Evolutionary conservation across 64 coral and sea anemone genomes (phyloP), one percentile per base, ranked within the genome.

Genomic region (Cladopsammia gracilis): DNA sequence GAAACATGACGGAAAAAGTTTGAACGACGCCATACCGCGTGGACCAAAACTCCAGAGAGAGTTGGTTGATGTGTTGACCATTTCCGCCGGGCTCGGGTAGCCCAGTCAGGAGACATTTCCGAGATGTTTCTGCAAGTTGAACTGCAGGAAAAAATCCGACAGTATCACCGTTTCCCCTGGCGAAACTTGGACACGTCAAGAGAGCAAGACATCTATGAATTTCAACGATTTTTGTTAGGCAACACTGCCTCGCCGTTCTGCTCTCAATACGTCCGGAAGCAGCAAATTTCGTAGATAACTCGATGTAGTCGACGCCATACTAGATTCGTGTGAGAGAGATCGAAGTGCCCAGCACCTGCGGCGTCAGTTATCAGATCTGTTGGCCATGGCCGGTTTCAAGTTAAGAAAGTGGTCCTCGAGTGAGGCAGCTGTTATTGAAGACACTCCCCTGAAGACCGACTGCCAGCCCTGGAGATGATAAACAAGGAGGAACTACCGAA

Each of bases 301-400:
- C 94, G 1, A 88, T 88, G 83, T 88, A 92, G 94, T 91, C 10
- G 89, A 96, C 58, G 64, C 88, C 79, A 50, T 88, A 7, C 64
- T 88, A 53, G 84, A 91, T 60, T 88, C 94, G 0, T 42, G 70
- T 73, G 89, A 96, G 44, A 86, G 19, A 10, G 82, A 49, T n/a
- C 43, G 81, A 48, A 60, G 76, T 47, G 87, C 87, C 19, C 56
- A 87, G 49, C 45, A 76, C 20, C 81, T 87, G 13, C 71, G 18
- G 58, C 45, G 75, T 61, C 59, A 91, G 58, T 65, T 91, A 50
- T 88, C 88, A 70, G 25, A 80, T 23, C 59, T 91, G 20, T 62
- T 87, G 59, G 48, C 71, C 25, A 86, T 70, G 26, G 87, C 79
- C 8, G 88, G 72, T 3, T 94, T 95, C 48, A 60, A 85, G 4